Evolutionary conservation across 2,113 vertebrate genomes (phyloP).

Genomic region (Scytalopus superciliaris): DNA sequence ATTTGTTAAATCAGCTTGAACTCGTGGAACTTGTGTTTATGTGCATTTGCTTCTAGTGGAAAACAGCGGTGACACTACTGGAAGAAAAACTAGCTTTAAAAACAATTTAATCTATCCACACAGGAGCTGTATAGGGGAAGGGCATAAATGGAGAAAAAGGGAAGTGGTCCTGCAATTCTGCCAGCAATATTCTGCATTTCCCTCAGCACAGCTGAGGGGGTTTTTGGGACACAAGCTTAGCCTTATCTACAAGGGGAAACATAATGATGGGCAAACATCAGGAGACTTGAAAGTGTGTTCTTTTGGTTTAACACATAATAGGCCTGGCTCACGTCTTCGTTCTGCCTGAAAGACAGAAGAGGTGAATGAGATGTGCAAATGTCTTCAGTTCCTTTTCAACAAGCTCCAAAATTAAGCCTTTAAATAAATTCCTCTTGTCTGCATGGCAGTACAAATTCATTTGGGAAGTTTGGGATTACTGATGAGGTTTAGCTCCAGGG

Average conservation of each 20-base stretch:
- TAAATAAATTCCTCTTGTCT: neutral
- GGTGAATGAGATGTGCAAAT: neutral
- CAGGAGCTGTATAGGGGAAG: neutral
- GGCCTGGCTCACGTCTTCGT: neutral
- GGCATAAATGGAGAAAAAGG: neutral
- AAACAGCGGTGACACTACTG: neutral
- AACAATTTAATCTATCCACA: neutral
- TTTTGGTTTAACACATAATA: neutral
- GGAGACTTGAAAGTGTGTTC: neutral
- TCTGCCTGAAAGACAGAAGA: neutral
- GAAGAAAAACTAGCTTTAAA: neutral
- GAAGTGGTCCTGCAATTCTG: neutral
- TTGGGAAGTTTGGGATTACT: neutral
- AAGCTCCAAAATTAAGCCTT: neutral
- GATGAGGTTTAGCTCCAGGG: rapidly evolving
- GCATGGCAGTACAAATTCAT: neutral
- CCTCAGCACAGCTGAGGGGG: neutral
- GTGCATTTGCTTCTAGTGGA: neutral
- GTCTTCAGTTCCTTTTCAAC: neutral
- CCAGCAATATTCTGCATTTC: neutral
- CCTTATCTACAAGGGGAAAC: neutral
- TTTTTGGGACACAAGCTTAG: neutral
- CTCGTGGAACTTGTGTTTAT: neutral
- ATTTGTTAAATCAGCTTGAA: slow-evolving; percentile 11
- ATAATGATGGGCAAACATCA: neutral